These are phyloP conservation scores for Falco peregrinus DNA, from an alignment of 2,797 vertebrate species.

Conservation along the genomic window DNA sequence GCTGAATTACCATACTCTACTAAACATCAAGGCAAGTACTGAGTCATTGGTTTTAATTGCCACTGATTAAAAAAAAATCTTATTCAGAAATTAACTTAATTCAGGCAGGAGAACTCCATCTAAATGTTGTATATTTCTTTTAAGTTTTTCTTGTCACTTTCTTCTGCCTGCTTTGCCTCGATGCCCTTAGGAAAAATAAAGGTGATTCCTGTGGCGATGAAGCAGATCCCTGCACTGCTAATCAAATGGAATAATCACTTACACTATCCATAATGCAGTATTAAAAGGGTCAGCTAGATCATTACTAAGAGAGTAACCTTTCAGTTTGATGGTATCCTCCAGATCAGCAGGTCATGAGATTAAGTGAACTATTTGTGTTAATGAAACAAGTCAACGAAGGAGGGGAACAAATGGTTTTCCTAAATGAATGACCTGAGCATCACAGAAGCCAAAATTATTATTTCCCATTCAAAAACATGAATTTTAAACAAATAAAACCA, in stretches of 20 bases:
- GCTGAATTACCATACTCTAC: background rate
- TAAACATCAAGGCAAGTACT: slow-evolving; percentile 11
- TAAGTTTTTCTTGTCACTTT: background rate
- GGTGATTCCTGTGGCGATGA: background rate
- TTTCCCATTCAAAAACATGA: background rate
- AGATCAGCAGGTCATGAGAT: background rate
- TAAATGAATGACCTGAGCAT: background rate
- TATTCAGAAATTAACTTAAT: background rate
- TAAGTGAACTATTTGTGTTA: background rate
- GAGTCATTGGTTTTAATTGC: slow-evolving; percentile 13
- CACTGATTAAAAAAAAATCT: background rate
- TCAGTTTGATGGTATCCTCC: background rate
- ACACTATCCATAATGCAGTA: background rate
- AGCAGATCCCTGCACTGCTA: background rate
- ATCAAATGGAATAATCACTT: background rate
- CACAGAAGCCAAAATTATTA: background rate
- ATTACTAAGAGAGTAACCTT: background rate
- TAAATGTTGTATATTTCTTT: background rate
- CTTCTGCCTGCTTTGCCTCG: background rate
- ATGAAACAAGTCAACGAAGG: background rate
- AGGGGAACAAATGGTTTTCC: background rate
- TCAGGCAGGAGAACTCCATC: background rate
- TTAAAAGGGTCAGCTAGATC: background rate
- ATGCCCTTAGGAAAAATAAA: background rate
- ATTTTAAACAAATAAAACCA: background rate